Conservation (phyloP, 2,797 vertebrate species). For the Etheostoma nigrum region DNA sequence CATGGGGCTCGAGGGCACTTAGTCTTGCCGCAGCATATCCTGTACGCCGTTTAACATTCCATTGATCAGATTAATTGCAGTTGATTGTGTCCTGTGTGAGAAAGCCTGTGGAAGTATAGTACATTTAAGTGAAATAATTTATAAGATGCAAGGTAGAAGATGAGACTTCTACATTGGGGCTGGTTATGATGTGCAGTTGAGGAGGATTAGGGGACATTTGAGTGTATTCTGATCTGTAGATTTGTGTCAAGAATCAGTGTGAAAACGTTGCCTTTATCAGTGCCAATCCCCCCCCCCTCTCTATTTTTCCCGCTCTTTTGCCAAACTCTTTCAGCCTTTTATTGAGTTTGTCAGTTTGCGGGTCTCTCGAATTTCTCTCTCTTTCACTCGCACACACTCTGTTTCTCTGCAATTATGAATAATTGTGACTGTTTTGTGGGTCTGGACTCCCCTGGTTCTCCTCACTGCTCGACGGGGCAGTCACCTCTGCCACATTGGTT, state of each 20-base stretch:
- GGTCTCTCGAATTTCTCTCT: slow-evolving; percentile 59
- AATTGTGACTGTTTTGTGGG: slow-evolving; percentile 75
- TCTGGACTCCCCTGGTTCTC: slow-evolving; percentile 74
- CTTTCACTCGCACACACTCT: slow-evolving; percentile 19
- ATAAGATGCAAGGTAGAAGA: slow-evolving; percentile 33
- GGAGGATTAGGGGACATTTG: neutral
- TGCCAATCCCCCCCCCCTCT: slow-evolving; percentile 46
- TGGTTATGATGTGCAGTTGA: neutral
- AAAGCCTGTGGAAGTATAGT: slow-evolving; percentile 70
- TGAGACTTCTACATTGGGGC: neutral
- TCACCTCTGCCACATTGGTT: slow-evolving; percentile 70
- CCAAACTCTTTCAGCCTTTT: slow-evolving; percentile 40
- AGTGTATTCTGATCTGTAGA: neutral
- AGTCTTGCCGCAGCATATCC: slow-evolving; percentile 77
- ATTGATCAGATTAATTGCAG: slow-evolving; percentile 85
- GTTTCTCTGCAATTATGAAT: slow-evolving; percentile 73
- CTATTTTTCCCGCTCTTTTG: slow-evolving; percentile 37
- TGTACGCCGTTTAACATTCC: slow-evolving; percentile 82
- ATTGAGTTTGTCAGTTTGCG: slow-evolving; percentile 66
- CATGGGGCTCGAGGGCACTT: slow-evolving; percentile 80
- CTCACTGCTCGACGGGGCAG: slow-evolving; percentile 76
- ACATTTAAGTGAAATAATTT: slow-evolving; percentile 65
- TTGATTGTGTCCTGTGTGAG: slow-evolving; percentile 81
- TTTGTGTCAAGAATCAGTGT: slow-evolving; percentile 73
- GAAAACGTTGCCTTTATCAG: slow-evolving; percentile 79